Conservation (phyloP, 2,113 vertebrate genomes). For the Xiphophorus maculatus region DNA sequence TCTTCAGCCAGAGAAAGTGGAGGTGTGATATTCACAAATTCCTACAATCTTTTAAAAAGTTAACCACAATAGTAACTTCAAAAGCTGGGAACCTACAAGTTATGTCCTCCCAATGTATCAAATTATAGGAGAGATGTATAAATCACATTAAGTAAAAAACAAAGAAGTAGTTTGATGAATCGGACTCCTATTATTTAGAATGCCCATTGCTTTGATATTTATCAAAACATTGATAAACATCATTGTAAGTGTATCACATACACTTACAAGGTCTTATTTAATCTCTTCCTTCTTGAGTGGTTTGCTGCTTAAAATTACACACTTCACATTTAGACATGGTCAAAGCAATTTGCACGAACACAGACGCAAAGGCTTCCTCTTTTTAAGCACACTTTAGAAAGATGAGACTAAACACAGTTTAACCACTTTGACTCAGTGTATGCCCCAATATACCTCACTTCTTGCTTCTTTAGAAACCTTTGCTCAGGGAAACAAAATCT, state of each 20-base stretch:
- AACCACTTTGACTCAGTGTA: constrained; percentile 28
- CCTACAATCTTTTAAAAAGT: not conserved
- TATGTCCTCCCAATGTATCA: not conserved
- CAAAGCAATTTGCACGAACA: constrained; percentile 14
- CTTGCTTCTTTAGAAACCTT: constrained; percentile 67
- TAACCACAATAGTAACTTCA: too few species aligned
- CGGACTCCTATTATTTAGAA: constrained; percentile 8
- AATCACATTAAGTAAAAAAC: too few species aligned
- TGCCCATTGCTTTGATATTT: not conserved
- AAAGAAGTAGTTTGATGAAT: not conserved
- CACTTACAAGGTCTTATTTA: constrained; percentile 7
- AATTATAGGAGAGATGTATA: not conserved
- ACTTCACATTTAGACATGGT: constrained; percentile 27
- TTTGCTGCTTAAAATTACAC: constrained; percentile 35
- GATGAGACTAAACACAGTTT: constrained; percentile 31
- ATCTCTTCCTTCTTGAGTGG: constrained; percentile 26
- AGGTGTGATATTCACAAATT: constrained; percentile 34
- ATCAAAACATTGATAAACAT: not conserved
- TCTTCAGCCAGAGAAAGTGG: constrained; percentile 44
- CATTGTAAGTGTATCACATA: not conserved
- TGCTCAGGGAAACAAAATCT: constrained; percentile 76
- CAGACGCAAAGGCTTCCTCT: constrained; percentile 14
- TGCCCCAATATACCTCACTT: constrained; percentile 54
- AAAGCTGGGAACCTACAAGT: too few species aligned
- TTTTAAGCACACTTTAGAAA: constrained; percentile 28